These are phyloP conservation scores for Rhinichthys osculus DNA, from an alignment of 2,797 vertebrate species.

Conservation along the genomic window DNA sequence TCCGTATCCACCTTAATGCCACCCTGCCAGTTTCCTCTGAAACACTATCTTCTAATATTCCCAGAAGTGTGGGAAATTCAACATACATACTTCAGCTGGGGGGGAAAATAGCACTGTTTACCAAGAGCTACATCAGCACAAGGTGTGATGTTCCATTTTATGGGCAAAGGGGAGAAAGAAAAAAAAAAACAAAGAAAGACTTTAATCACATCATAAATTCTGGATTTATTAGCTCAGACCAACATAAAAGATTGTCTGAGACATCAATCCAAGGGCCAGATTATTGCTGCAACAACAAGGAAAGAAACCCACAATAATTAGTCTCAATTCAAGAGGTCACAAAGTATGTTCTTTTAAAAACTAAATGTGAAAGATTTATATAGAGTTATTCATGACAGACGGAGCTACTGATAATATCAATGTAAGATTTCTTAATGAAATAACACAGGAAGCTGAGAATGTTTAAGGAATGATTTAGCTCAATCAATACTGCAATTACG, in stretches of 20 bases:
- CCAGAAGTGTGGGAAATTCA: conserved; percentile 64
- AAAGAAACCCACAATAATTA: neutral
- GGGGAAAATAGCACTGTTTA: conserved; percentile 34
- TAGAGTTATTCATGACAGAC: neutral
- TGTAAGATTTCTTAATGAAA: conserved; percentile 4
- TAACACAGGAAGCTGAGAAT: conserved; percentile 32
- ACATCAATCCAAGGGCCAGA: conserved; percentile 33
- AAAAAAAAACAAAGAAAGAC: conserved; percentile 28
- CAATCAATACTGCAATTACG: conserved; percentile 44
- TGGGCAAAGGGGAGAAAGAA: neutral
- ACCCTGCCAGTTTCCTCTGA: conserved; percentile 59
- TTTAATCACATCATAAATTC: conserved; percentile 47
- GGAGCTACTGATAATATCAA: conserved; percentile 21
- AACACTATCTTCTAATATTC: conserved; percentile 61
- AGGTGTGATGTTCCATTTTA: conserved; percentile 29
- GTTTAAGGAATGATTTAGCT: conserved; percentile 34
- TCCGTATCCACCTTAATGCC: conserved; percentile 63
- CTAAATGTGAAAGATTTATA: conserved; percentile 12
- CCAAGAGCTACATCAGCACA: conserved; percentile 40
- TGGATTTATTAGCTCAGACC: conserved; percentile 47
- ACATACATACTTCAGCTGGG: conserved; percentile 50
- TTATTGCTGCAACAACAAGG: neutral
- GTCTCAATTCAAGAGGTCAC: conserved; percentile 7
- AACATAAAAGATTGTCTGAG: conserved; percentile 27
- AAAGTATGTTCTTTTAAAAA: conserved; percentile 14